Base-by-base conservation (phyloP, 2,113 vertebrate genomes). In the Gymnobelideus leadbeateri region DNA sequence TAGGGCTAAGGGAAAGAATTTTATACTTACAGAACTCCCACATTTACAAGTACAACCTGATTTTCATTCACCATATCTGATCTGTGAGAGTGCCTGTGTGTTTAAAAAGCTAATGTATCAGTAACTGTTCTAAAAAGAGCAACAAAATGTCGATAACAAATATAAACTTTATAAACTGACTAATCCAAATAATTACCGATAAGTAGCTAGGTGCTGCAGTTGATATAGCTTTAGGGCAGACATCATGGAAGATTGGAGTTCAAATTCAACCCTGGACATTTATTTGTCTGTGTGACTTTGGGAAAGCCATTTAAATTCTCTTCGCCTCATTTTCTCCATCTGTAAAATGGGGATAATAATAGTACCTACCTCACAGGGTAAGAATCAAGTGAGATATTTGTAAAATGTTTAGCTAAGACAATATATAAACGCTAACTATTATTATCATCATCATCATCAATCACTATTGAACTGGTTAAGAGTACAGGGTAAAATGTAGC, bases 1-100 rank as follows among this genome's bases (percentile, higher is more conserved):
- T 25, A n/a, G 43, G 51, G 53, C 51, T 92, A 92, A 61, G 96
- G 94, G 84, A 96, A 96, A 68, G 89, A 25, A 91, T 26, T 26
- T 92, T 37, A 90, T 25, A 55, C 14, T 23, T 57, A 0, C 92
- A 47, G 93, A 96, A 9, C 51, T 49, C 2, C 49, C 23, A 94
- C 49, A 94, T 90, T 89, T 95, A 0, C 55, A 91, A 92, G 84
- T 37, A 94, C 94, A 94, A 90, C 25, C 0, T 0, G 94, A 61
- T 47, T 95, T 95, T 93, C 21, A 90, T 61, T 92, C 93, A 61
- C 94, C 46, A 47, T 25, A 37, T 31, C 2, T 77, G 23, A 89
- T 24, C 26, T 90, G 11, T 8, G 92, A 94, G 91, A 91, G 24
- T 90, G 0, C 12, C 11, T 49, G 21, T 21, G 19, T 52, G 91